Percentiles rank a stretch among this genome's conserved stretches.
Conservation (phyloP, 2,113 vertebrate genomes). For the Tylochromis polylepis region DNA sequence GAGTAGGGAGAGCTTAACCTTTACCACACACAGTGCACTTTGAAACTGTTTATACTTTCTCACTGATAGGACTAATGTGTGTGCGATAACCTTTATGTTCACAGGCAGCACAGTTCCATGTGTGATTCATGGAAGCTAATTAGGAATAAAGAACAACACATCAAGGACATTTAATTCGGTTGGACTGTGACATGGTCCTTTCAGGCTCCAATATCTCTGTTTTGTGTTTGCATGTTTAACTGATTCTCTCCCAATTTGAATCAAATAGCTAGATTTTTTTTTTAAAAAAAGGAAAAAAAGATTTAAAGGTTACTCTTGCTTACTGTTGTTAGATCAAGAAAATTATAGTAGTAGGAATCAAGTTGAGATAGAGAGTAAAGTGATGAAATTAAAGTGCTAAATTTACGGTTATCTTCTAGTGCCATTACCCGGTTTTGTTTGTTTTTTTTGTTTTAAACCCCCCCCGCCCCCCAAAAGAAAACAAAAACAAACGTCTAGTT, state of each 20-base stretch:
- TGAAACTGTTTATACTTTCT: not conserved
- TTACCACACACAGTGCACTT: not conserved
- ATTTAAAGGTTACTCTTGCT: not conserved
- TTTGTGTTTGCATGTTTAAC: not conserved
- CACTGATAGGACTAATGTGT: not conserved
- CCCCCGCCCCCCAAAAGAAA: too few relatives aligned
- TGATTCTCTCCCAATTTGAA: not conserved
- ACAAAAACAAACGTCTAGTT: not conserved
- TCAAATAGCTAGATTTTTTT: not conserved
- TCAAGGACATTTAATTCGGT: not conserved
- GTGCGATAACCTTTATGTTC: not conserved
- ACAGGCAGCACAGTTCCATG: not conserved
- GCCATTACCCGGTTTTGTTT: too few relatives aligned
- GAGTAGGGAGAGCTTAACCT: constrained; percentile 55
- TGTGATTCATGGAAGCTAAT: not conserved
- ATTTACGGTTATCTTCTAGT: not conserved
- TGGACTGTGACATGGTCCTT: not conserved
- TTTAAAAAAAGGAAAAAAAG: not conserved
- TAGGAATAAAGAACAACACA: not conserved
- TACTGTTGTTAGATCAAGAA: not conserved
- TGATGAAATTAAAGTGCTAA: not conserved
- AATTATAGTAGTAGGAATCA: not conserved
- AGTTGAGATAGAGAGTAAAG: not conserved
- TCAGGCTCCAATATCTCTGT: not conserved
- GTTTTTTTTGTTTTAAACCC: too few relatives aligned